Evolutionary conservation across 2,113 vertebrate species (phyloP).

Genomic region (Neoarius graeffei): DNA sequence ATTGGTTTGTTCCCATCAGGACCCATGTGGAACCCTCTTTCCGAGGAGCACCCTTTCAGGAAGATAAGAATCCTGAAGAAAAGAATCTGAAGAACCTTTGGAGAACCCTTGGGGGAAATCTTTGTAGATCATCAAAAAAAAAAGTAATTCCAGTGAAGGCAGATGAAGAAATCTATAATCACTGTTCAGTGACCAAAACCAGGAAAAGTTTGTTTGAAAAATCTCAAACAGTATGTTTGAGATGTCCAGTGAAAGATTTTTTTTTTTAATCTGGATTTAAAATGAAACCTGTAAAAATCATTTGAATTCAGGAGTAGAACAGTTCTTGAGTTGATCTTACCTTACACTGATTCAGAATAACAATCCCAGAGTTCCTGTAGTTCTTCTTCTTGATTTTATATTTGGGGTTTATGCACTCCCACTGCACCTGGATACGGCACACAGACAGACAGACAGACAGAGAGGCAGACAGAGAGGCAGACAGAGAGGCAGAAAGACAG

Average conservation of each 20-base stretch:
- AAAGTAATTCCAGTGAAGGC: background rate
- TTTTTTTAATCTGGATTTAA: background rate
- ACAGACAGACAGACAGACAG: background rate
- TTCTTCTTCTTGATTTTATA: conserved; percentile 98
- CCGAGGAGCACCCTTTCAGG: background rate
- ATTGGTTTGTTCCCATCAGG: background rate
- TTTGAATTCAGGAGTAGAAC: background rate
- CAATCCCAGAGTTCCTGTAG: conserved; percentile 95
- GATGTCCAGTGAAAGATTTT: too few species aligned
- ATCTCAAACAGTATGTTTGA: too few species aligned
- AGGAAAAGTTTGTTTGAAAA: background rate
- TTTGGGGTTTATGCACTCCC: conserved; percentile 96
- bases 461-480: background rate
- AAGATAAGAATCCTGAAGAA: background rate
- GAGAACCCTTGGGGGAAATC: background rate
- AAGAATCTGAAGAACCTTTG: background rate
- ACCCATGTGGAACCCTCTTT: background rate
- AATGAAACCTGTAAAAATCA: background rate
- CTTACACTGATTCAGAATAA: conserved; percentile 97
- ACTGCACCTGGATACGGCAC: conserved; percentile 83
- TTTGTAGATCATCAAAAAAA: background rate
- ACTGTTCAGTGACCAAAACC: background rate
- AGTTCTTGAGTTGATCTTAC: conserved; percentile 64
- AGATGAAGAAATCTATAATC: background rate
- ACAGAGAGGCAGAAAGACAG: background rate